Percentiles rank a stretch among this genome's conserved stretches.
phyloP scores from a whole-genome alignment of 2,113 vertebrate species.

The Odocoileus hemionus region DNA sequence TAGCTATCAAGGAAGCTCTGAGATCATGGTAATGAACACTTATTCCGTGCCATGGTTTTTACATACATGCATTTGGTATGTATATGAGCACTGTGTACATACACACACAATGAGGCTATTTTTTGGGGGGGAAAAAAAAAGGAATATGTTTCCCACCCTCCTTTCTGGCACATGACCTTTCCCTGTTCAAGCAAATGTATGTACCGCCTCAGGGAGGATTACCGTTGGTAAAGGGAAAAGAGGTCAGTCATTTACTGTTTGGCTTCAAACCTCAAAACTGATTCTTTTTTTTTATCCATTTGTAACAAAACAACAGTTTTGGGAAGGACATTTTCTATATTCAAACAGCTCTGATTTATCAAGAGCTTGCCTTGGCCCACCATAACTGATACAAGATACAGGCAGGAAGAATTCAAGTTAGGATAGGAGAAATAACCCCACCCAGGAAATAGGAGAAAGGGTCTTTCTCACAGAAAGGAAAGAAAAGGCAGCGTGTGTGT shows the following conservation, averaged over 20 bases:
- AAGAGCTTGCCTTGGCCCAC: neutral
- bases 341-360: neutral
- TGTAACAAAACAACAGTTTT: neutral
- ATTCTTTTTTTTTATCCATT: neutral
- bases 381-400: neutral
- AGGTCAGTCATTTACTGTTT: neutral
- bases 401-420: neutral
- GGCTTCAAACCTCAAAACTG: constrained; percentile 13
- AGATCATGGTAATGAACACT: neutral
- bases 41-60: neutral
- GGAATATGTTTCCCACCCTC: neutral
- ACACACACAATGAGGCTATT: neutral
- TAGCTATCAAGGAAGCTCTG: neutral
- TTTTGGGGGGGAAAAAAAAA: fast-evolving
- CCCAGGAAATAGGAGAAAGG: neutral
- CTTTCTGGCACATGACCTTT: neutral
- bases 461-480: neutral
- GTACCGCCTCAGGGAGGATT: neutral
- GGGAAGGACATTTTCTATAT: neutral
- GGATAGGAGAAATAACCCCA: neutral
- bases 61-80: neutral
- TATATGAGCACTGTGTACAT: neutral
- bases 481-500: neutral
- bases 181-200: constrained; percentile 10
- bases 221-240: neutral